Evolutionary conservation across 2,888 invertebrate genomes (phyloP).

Genomic region (Entomobrya proxima): DNA sequence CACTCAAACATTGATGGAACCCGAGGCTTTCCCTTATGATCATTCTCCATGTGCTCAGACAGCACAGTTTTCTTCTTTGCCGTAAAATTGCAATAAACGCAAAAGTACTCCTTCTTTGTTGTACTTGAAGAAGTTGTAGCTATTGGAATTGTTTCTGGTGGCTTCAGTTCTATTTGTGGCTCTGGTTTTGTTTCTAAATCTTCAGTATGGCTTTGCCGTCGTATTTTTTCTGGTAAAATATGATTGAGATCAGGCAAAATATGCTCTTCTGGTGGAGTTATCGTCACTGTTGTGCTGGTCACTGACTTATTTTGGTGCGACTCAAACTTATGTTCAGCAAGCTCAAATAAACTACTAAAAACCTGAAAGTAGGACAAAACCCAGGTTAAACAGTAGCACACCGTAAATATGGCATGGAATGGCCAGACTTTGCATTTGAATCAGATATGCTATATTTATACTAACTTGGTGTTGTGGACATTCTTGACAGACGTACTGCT

Average conservation of each 20-base stretch:
- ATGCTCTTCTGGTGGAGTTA: constrained; percentile 1
- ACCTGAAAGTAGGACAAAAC: constrained; percentile 45
- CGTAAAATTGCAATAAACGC: constrained; percentile 72
- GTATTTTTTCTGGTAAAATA: constrained; percentile 44
- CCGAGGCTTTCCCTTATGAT: constrained; percentile 69
- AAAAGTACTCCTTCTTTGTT: constrained; percentile 68
- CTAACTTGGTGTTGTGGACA: constrained; percentile 65
- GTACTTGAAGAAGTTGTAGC: not conserved
- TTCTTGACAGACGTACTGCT: constrained; percentile 68
- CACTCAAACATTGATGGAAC: constrained; percentile 73
- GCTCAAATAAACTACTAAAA: constrained; percentile 70
- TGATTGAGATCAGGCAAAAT: constrained; percentile 8
- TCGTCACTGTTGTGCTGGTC: constrained; percentile 25
- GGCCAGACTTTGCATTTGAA: not conserved
- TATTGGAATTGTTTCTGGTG: constrained; percentile 4
- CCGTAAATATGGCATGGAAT: not conserved
- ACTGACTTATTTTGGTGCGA: constrained; percentile 57
- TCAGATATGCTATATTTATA: not conserved
- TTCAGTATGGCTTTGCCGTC: constrained; percentile 47
- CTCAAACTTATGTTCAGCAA: constrained; percentile 68
- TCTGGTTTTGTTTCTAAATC: constrained; percentile 6
- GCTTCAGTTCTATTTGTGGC: constrained; percentile 6
- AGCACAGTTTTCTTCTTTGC: constrained; percentile 59
- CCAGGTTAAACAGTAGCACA: not conserved
- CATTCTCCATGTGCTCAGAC: constrained; percentile 66